Conservation (phyloP, 2,113 vertebrate species). For the Merops nubicus region DNA sequence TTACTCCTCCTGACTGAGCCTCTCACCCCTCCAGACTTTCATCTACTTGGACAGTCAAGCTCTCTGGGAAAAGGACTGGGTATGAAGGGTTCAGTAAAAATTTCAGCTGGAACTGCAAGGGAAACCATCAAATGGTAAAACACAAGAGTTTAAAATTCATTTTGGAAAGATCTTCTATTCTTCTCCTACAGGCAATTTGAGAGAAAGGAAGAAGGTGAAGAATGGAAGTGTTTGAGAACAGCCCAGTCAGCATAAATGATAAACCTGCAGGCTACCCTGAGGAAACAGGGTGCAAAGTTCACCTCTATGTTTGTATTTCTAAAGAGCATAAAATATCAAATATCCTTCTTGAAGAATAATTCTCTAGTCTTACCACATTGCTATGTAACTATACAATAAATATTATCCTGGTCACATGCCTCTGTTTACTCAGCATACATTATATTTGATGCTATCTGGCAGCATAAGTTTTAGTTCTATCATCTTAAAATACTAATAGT, state of each 20-base stretch:
- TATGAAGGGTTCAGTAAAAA: neutral
- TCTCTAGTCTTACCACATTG: slow-evolving; percentile 44
- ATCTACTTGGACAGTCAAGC: neutral
- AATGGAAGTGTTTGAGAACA: neutral
- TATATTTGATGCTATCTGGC: slow-evolving; percentile 81
- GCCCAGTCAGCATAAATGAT: neutral
- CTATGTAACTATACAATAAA: slow-evolving; percentile 66
- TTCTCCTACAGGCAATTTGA: neutral
- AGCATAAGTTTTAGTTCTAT: slow-evolving; percentile 81
- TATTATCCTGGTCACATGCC: slow-evolving; percentile 78
- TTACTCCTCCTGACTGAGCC: neutral
- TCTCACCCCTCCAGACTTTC: neutral
- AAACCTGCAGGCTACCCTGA: neutral
- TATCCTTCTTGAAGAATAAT: neutral
- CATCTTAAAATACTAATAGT: slow-evolving; percentile 85
- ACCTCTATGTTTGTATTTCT: neutral
- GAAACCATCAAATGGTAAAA: neutral
- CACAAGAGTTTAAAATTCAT: neutral
- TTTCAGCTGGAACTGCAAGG: neutral
- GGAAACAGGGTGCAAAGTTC: neutral
- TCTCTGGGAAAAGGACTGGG: neutral
- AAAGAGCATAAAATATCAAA: neutral
- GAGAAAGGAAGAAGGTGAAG: neutral
- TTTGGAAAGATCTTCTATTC: neutral
- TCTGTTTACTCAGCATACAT: slow-evolving; percentile 80